Conservation (phyloP, 2,888 invertebrate genomes). For the Leptinotarsa peninsularis region DNA sequence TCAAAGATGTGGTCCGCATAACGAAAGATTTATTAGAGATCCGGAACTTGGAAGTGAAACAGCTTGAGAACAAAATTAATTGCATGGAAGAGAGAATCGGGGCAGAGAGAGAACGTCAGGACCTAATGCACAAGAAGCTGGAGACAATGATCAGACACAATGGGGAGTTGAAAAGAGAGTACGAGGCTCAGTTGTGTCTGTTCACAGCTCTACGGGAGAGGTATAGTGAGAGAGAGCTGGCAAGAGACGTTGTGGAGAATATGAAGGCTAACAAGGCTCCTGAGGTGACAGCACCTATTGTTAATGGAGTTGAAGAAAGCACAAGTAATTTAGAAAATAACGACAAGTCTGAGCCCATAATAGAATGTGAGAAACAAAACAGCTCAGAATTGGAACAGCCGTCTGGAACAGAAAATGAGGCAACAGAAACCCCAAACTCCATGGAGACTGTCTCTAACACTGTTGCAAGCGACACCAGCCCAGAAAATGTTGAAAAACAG, state of each 20-base stretch:
- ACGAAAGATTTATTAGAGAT: slow-evolving; percentile 85
- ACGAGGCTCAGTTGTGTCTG: slow-evolving; percentile 80
- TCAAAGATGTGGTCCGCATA: slow-evolving; percentile 85
- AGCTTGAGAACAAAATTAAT: slow-evolving; percentile 76
- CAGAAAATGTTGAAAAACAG: slow-evolving; percentile 12
- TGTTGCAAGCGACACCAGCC: not conserved
- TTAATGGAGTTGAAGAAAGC: slow-evolving; percentile 17
- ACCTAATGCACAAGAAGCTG: slow-evolving; percentile 77
- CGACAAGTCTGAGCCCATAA: not conserved
- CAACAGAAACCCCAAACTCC: not conserved
- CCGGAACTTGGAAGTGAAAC: slow-evolving; percentile 82
- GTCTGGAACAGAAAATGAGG: not conserved
- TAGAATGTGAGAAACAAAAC: not conserved
- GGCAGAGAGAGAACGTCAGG: slow-evolving; percentile 79
- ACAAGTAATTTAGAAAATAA: not conserved
- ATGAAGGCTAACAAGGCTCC: slow-evolving; percentile 36
- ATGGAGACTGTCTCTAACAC: not conserved
- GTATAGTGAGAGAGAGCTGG: slow-evolving; percentile 62
- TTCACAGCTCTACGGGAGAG: slow-evolving; percentile 71
- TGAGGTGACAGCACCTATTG: not conserved
- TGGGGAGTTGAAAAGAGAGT: slow-evolving; percentile 81
- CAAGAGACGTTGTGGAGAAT: slow-evolving; percentile 55
- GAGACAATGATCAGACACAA: slow-evolving; percentile 80
- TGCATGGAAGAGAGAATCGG: slow-evolving; percentile 77
- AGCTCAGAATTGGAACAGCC: not conserved